phyloP scores from a whole-genome alignment of 2,888 invertebrate genomes.

The Meghimatium bilineatum region DNA sequence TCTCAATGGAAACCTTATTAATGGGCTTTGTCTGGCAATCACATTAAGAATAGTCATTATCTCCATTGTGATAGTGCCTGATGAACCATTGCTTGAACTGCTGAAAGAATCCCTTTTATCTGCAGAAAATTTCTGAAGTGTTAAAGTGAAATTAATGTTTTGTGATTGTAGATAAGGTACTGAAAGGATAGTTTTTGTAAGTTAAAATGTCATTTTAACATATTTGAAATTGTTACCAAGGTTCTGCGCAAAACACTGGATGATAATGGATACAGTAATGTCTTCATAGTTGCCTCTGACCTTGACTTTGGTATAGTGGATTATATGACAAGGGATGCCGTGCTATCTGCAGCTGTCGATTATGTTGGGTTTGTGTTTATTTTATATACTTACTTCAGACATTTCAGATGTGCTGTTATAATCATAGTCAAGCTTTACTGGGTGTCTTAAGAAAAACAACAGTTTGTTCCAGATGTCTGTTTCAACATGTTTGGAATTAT shows the following conservation, averaged over 20 bases:
- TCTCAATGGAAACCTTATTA: too few species aligned
- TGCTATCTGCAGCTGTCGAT: constrained; percentile 31
- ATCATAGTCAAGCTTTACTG: background rate
- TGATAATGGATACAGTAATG: constrained; percentile 58
- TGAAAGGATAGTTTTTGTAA: too few species aligned
- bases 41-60: too few species aligned
- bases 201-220: background rate
- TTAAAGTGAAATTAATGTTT: background rate
- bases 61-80: too few species aligned
- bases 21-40: too few species aligned
- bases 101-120: too few species aligned
- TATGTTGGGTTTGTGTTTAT: constrained; percentile 35
- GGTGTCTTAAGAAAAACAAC: background rate
- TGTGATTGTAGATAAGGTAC: too few species aligned
- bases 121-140: too few species aligned
- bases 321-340: constrained; percentile 16
- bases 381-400: background rate
- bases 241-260: constrained; percentile 60
- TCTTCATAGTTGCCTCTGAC: constrained; percentile 64
- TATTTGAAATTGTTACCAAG: background rate
- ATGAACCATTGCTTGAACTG: too few species aligned
- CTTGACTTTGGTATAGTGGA: constrained; percentile 42
- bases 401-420: background rate
- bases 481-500: background rate
- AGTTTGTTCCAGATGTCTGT: background rate